phyloP scores from a whole-genome alignment of 2,797 vertebrate genomes.

The Dermochelys coriacea region DNA sequence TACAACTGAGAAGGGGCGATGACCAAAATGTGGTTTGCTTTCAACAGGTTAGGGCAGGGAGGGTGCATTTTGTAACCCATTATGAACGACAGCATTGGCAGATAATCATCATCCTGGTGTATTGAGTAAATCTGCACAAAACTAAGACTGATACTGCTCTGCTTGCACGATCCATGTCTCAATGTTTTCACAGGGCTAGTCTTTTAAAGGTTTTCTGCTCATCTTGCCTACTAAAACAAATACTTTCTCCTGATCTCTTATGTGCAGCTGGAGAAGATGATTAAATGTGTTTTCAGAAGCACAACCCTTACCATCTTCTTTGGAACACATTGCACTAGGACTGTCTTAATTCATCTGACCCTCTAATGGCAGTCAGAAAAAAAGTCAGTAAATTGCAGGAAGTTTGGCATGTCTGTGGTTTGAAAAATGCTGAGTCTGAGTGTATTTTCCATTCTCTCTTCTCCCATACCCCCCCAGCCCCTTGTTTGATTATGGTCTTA shows the following conservation, averaged over 20 bases:
- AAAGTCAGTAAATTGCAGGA: not conserved
- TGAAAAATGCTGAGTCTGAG: not conserved
- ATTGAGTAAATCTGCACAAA: not conserved
- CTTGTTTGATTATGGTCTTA: not conserved
- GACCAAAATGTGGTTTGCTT: not conserved
- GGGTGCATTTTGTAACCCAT: not conserved
- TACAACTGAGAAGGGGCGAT: not conserved
- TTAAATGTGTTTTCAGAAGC: not conserved
- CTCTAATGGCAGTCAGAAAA: not conserved
- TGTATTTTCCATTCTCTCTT: not conserved
- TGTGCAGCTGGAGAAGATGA: not conserved
- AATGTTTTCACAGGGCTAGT: not conserved
- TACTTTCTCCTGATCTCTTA: not conserved
- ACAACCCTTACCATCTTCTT: not conserved
- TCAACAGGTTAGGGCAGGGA: not conserved
- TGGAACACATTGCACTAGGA: not conserved
- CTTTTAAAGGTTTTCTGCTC: not conserved
- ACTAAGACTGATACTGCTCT: not conserved
- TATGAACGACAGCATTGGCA: not conserved
- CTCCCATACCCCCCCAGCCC: not conserved
- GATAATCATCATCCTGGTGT: not conserved
- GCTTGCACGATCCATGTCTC: not conserved
- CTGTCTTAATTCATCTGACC: not conserved
- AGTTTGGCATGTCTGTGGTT: not conserved
- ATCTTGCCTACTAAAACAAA: not conserved